Evolutionary conservation across 2,113 vertebrate genomes (phyloP).

Genomic region (Narcine bancroftii): DNA sequence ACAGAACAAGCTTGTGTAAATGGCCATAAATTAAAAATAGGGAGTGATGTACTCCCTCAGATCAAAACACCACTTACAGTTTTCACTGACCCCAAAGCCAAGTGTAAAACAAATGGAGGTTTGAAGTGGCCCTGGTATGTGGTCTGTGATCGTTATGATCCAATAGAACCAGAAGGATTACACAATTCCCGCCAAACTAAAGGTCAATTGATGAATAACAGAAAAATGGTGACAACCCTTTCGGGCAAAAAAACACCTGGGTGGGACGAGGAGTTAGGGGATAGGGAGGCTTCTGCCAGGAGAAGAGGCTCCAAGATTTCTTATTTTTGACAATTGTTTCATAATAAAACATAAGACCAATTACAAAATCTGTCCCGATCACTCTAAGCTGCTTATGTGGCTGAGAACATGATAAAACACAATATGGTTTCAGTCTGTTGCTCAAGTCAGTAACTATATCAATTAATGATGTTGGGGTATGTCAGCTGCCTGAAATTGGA

Average conservation of each 20-base stretch:
- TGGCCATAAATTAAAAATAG: background rate
- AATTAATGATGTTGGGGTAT: background rate
- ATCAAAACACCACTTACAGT: background rate
- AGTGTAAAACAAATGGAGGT: background rate
- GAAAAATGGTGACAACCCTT: background rate
- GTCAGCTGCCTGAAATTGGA: background rate
- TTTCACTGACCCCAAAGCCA: constrained; percentile 8
- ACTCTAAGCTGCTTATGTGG: background rate
- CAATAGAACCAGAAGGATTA: background rate
- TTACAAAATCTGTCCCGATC: background rate
- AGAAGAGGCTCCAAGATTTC: background rate
- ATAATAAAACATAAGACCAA: background rate
- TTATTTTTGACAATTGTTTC: background rate
- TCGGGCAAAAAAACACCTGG: background rate
- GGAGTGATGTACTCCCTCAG: background rate
- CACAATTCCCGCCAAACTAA: background rate
- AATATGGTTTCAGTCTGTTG: background rate
- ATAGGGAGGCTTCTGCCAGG: no score
- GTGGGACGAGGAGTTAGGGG: background rate
- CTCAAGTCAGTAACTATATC: background rate
- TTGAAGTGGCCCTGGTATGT: constrained; percentile 8
- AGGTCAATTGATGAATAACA: background rate
- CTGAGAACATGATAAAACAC: background rate
- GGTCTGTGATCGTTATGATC: background rate
- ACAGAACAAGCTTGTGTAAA: background rate